Percentiles rank a stretch among this genome's conserved stretches.
Conservation (phyloP, 1,140 invertebrate genomes). For the Conus betulinus region DNA sequence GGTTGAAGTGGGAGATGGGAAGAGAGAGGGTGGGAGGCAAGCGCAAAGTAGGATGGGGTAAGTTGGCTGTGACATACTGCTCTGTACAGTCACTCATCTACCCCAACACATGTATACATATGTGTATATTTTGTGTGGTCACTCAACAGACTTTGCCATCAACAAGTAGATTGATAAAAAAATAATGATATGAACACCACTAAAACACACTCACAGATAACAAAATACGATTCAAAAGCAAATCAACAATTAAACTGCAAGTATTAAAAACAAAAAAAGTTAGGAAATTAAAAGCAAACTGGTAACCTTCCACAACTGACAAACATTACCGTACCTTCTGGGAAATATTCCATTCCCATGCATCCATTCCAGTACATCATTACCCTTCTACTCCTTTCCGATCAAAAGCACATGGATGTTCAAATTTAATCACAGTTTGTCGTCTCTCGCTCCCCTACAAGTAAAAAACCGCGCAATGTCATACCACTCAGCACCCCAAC, state of each 20-base stretch:
- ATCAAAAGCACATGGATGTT: not conserved
- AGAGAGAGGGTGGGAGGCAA: no score
- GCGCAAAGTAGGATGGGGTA: no score
- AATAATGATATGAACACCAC: not conserved
- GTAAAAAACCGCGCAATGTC: not conserved
- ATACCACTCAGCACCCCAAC: not conserved
- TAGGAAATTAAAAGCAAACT: no score
- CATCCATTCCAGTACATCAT: conserved; percentile 9
- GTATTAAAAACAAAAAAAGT: no score
- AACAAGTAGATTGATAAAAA: no score
- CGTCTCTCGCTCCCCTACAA: not conserved
- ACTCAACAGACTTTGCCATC: no score
- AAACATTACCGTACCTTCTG: not conserved
- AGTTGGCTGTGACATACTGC: no score
- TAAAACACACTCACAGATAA: not conserved
- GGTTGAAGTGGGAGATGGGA: no score
- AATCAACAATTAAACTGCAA: not conserved
- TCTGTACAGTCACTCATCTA: no score
- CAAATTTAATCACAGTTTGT: not conserved
- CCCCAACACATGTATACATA: no score
- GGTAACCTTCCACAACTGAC: not conserved
- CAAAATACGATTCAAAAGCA: not conserved
- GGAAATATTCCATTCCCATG: conserved; percentile 16
- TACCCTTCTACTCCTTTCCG: not conserved
- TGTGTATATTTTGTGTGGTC: no score